Base-by-base conservation (phyloP, 2,888 invertebrate genomes). In the Philereme transversata region DNA sequence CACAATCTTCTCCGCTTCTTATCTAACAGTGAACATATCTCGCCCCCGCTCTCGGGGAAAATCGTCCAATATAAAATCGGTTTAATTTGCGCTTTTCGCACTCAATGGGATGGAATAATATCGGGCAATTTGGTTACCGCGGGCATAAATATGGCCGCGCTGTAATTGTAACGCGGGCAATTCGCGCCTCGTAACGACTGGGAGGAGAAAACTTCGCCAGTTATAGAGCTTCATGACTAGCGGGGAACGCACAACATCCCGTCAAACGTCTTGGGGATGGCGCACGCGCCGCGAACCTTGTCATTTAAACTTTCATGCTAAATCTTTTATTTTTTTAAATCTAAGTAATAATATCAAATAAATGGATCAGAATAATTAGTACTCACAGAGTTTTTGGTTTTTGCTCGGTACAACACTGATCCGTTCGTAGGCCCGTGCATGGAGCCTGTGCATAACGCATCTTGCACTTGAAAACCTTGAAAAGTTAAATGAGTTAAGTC, bases 1-100 rank as follows among this genome's bases (percentile, higher is more conserved):
- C 87, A 87, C 90, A 90, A 92, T 91, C 91, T 91, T 86, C 88
- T 79, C 86, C 77, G 81, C 78, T 84, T 82, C 90, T 92, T 92
- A 92, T 92, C 91, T 90, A 82, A 84, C 87, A 83, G 81, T 86
- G 88, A 87, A 87, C 89, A 88, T 90, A 91, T 90, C 91, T 90
- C 87, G 88, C 87, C 86, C 86, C 86, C 87, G 88, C 86, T 86
- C 84, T 85, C 78, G 78, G 82, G 84, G 91, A 89, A 88, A 92
- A 92, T 91, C 91, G 86, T 91, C 91, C 87, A 91, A 92, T 92
- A 92, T 92, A 92, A 92, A 92, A 91, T 92, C 91, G 91, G 90
- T 92, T 92, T 92, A 92, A 92, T 92, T 92, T 92, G 92, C 91
- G 90, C 92, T 91, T 92, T 91, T 92, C 92, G 89, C 90, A 92